Conservation (phyloP, 2,113 vertebrate genomes). For the Nematolebias whitei region DNA sequence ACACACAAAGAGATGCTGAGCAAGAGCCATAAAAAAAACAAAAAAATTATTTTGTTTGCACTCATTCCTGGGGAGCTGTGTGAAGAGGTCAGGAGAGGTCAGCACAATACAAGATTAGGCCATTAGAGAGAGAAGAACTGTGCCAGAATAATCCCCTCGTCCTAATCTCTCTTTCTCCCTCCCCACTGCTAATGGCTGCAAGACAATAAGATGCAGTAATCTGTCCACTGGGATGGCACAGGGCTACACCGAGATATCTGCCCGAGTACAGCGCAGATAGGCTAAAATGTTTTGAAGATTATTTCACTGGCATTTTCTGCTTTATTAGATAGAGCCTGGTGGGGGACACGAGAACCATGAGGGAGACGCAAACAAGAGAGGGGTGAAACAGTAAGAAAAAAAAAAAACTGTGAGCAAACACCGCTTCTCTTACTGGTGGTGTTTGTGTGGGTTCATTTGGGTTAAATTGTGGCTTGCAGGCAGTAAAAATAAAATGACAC, state of each 20-base stretch:
- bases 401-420: neutral
- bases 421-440: constrained; percentile 15
- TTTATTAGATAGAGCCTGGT: constrained; percentile 60
- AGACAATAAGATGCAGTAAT: constrained; percentile 76
- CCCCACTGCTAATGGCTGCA: constrained; percentile 63
- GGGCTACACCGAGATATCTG: constrained; percentile 45
- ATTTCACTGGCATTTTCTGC: constrained; percentile 68
- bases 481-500: constrained; percentile 40
- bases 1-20: constrained; percentile 35
- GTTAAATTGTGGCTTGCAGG: constrained; percentile 34
- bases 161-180: constrained; percentile 65
- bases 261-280: constrained; percentile 34
- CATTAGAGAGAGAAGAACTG: constrained; percentile 69
- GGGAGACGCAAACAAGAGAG: constrained; percentile 10
- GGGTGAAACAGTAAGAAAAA: constrained; percentile 6
- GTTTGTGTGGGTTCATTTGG: constrained; percentile 43
- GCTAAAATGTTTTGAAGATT: constrained; percentile 67
- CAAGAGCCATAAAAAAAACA: constrained; percentile 23
- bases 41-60: constrained; percentile 49
- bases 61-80: constrained; percentile 65
- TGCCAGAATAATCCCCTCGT: constrained; percentile 67
- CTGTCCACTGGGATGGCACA: constrained; percentile 51
- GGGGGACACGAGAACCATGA: constrained; percentile 5
- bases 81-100: constrained; percentile 69
- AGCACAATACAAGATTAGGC: constrained; percentile 70